Evolutionary conservation across 2,113 vertebrate genomes (phyloP), one percentile per base, ranked within the genome.

Genomic region (Athene noctua): DNA sequence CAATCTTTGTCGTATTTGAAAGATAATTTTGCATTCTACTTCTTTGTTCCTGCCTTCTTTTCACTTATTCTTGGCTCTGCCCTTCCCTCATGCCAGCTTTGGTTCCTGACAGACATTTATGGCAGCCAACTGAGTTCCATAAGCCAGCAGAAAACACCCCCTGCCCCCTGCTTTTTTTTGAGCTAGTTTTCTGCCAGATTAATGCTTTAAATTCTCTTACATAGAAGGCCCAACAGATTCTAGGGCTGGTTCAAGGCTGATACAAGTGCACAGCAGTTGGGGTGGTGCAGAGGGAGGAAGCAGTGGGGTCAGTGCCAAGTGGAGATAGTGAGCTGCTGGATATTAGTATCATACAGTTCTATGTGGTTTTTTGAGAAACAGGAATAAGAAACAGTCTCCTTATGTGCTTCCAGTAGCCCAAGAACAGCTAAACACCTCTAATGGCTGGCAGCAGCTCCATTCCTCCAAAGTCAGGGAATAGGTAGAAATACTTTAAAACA

Each of bases 91-190:
- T 61, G 67, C 15, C 66, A 68, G 11, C 38, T 82, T 81, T 85
- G 47, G 7, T 79, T 32, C 27, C 55, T 74, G 34, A 77, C 40
- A 87, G 52, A 57, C 3, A 10, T 30, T 92, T 63, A 18, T 46
- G 8, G 36, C 34, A 78, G 46, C 46, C 52, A 58, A 1, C 3
- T 13, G 15, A 55, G n/a, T 80, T 78, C 11, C 55, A 38, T 21
- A 90, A 85, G 7, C 25, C 47, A 74, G 67, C 15, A 84, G n/a
- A 49, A 83, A 68, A 51, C 17, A 34, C 3, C 4, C 18, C 3
- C 6, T 58, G 2, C 11, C 3, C 13, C 19, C 6, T 5, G 8
- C 3, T 2, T 3, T 26, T 13, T 34, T 74, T 51, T 36, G 0
- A 57, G 5, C 25, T 84, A 36, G 15, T 86, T 91, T 91, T 91